Evolutionary conservation across 2,113 vertebrate species (phyloP).

Genomic region (Caranx ignobilis): DNA sequence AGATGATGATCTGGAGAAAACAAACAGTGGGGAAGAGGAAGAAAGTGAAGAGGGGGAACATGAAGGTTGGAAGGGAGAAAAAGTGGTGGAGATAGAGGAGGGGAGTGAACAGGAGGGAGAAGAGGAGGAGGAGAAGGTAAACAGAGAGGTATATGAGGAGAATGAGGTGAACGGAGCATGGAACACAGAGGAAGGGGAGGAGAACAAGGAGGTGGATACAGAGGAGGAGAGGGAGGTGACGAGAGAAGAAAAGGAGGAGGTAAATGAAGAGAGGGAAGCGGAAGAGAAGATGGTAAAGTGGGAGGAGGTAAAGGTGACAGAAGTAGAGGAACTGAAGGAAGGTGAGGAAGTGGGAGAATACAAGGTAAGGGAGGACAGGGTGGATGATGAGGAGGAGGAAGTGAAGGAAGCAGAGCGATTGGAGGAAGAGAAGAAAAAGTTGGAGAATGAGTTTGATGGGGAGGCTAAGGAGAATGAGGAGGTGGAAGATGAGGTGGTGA

Average conservation of each 20-base stretch:
- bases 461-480: neutral
- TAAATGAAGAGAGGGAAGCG: neutral
- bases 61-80: neutral
- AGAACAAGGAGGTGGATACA: no score
- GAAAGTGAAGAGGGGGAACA: slow-evolving; percentile 14
- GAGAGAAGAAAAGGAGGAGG: neutral
- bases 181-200: neutral
- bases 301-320: neutral
- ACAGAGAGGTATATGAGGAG: neutral
- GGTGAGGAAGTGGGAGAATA: neutral
- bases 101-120: neutral
- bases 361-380: neutral
- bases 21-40: neutral
- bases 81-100: neutral
- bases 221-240: no score
- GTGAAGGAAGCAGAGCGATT: neutral
- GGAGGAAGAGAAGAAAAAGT: neutral
- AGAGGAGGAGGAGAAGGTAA: neutral
- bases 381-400: neutral
- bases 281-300: neutral
- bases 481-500: neutral
- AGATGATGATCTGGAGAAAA: neutral
- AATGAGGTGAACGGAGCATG: neutral
- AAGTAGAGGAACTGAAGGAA: no score
- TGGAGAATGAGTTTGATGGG: neutral